Conservation (phyloP, 2,888 invertebrate species). For the Amphipyra tragopoginis region DNA sequence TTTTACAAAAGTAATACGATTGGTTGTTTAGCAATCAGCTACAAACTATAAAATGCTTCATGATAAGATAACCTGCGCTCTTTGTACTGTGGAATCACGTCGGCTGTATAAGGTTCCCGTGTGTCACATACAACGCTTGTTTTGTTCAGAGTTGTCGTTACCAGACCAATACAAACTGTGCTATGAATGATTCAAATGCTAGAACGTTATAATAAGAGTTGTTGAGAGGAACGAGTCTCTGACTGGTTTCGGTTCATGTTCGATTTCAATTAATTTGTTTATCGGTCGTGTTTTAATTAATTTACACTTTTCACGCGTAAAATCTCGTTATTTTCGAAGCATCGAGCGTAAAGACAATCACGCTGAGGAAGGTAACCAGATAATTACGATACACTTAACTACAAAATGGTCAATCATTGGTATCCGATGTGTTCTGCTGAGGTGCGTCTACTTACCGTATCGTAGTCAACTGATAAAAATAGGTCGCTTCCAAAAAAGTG, state of each 20-base stretch:
- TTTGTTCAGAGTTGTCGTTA: conserved; percentile 1
- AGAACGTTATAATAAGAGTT: not conserved
- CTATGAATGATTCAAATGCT: conserved; percentile 7
- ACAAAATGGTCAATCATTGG: no score
- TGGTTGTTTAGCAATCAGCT: conserved; percentile 65
- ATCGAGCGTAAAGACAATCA: conserved; percentile 15
- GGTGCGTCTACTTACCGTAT: no score
- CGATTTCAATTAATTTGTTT: conserved; percentile 53
- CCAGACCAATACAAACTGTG: not conserved
- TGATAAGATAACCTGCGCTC: conserved; percentile 71
- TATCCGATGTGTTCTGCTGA: no score
- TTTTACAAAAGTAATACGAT: conserved; percentile 54
- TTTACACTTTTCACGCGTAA: conserved; percentile 45
- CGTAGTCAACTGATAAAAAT: no score
- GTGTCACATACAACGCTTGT: conserved; percentile 25
- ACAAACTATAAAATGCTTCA: conserved; percentile 58
- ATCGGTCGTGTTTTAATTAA: conserved; percentile 51
- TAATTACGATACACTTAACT: not conserved
- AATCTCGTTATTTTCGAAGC: conserved; percentile 22
- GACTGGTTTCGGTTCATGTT: conserved; percentile 25
- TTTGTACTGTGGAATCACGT: conserved; percentile 7
- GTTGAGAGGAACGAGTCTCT: not conserved
- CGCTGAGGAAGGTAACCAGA: conserved; percentile 16
- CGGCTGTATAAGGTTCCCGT: not conserved
- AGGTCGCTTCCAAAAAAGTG: no score